Conservation (phyloP, 2,797 vertebrate species). For the Synaphobranchus kaupii region DNA sequence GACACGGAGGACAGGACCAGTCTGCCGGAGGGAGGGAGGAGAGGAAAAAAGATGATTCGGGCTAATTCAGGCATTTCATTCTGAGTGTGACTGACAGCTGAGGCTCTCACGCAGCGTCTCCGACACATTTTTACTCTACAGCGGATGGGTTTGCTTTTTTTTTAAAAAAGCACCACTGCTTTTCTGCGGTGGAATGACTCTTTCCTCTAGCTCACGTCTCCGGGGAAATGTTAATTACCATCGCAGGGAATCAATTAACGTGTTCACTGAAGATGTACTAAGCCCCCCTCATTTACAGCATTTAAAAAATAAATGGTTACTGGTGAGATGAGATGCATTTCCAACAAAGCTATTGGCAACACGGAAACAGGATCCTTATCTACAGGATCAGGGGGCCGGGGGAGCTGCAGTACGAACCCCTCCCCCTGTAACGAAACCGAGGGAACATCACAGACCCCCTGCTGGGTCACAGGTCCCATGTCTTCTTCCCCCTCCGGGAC, state of each 20-base stretch:
- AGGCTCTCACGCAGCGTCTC: not conserved
- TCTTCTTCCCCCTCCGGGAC: too few species aligned
- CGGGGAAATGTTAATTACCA: not conserved
- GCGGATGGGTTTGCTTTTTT: not conserved
- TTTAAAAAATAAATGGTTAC: not conserved
- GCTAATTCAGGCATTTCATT: not conserved
- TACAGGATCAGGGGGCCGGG: not conserved
- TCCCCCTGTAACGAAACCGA: not conserved
- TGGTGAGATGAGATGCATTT: not conserved
- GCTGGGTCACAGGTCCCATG: not conserved
- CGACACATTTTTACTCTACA: not conserved
- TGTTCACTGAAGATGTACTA: not conserved
- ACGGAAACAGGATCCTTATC: not conserved
- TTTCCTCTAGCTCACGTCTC: not conserved
- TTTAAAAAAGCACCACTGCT: not conserved
- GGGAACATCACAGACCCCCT: not conserved
- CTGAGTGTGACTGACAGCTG: not conserved
- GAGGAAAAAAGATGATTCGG: not conserved
- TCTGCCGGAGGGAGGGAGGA: constrained; percentile 58
- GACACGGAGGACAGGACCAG: constrained; percentile 96
- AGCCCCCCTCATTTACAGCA: not conserved
- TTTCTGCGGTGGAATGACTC: not conserved
- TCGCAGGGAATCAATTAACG: not conserved
- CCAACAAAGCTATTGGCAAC: not conserved
- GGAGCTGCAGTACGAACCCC: not conserved